Conservation (phyloP, 2,888 invertebrate species). For the Pristionchus fissidentatus region DNA sequence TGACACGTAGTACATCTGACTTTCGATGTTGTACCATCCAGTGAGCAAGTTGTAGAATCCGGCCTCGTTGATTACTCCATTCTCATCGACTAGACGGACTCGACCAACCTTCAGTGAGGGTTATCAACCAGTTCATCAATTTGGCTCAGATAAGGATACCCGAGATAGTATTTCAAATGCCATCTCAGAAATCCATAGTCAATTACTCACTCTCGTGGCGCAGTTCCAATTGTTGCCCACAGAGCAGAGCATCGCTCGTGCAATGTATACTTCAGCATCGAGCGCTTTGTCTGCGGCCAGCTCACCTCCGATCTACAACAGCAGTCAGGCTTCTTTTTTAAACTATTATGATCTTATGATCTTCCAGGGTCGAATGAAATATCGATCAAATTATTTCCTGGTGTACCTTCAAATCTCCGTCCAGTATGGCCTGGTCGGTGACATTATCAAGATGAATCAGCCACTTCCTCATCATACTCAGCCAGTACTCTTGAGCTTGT, state of each 20-base stretch:
- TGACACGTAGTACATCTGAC: slow-evolving; percentile 70
- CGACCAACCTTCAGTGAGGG: slow-evolving; percentile 63
- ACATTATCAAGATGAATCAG: slow-evolving; percentile 80
- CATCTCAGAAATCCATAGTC: not conserved
- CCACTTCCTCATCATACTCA: slow-evolving; percentile 93
- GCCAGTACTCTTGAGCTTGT: slow-evolving; percentile 90
- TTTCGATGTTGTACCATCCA: slow-evolving; percentile 95
- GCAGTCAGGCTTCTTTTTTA: not conserved
- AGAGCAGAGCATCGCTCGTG: slow-evolving; percentile 87
- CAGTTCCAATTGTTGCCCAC: slow-evolving; percentile 70
- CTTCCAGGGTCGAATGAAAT: too few relatives aligned
- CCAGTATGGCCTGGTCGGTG: slow-evolving; percentile 65
- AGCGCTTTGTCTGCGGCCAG: slow-evolving; percentile 58
- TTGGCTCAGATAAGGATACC: not conserved
- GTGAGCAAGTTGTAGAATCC: slow-evolving; percentile 95
- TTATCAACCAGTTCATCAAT: not conserved
- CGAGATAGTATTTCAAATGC: not conserved
- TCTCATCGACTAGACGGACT: slow-evolving; percentile 65
- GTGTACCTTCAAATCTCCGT: slow-evolving; percentile 63
- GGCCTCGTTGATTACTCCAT: slow-evolving; percentile 68
- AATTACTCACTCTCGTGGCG: slow-evolving; percentile 59
- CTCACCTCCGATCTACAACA: slow-evolving; percentile 19
- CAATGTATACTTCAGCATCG: slow-evolving; percentile 86
- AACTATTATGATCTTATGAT: too few relatives aligned
- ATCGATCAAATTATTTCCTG: not conserved